These are phyloP conservation scores for Mola mola DNA, from an alignment of 2,113 vertebrate genomes.

Conservation along the genomic window DNA sequence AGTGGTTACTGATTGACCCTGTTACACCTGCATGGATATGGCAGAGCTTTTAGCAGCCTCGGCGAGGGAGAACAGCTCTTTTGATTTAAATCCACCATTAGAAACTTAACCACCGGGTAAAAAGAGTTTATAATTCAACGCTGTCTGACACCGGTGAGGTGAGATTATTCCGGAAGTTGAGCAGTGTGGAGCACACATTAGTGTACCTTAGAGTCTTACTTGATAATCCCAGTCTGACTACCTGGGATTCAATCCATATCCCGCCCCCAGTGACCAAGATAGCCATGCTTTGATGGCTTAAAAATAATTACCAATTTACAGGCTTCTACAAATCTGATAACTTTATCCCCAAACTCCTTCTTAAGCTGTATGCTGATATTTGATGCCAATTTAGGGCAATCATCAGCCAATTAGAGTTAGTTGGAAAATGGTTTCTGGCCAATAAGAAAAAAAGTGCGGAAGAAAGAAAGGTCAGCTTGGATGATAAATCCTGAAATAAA, in stretches of 20 bases:
- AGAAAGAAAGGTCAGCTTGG: constrained; percentile 26
- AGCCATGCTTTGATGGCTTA: constrained; percentile 74
- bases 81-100: constrained; percentile 82
- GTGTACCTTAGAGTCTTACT: constrained; percentile 60
- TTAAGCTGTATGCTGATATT: constrained; percentile 61
- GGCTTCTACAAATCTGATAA: constrained; percentile 47
- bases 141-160: constrained; percentile 61
- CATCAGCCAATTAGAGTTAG: constrained; percentile 58
- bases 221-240: constrained; percentile 69
- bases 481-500: constrained; percentile 61
- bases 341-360: constrained; percentile 56
- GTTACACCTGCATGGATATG: constrained; percentile 70
- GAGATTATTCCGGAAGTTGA: constrained; percentile 66
- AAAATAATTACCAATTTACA: constrained; percentile 77
- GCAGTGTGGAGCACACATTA: constrained; percentile 52
- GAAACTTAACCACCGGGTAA: constrained; percentile 70
- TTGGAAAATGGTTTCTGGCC: constrained; percentile 58
- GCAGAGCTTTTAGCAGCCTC: constrained; percentile 54
- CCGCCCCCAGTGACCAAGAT: constrained; percentile 59
- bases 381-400: constrained; percentile 57
- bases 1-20: constrained; percentile 74
- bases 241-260: constrained; percentile 69
- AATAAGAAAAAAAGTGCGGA: constrained; percentile 55
- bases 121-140: constrained; percentile 63
- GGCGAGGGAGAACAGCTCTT: constrained; percentile 63